Evolutionary conservation across 2,797 vertebrate species (phyloP).

Genomic region (Tokudaia muenninki): DNA sequence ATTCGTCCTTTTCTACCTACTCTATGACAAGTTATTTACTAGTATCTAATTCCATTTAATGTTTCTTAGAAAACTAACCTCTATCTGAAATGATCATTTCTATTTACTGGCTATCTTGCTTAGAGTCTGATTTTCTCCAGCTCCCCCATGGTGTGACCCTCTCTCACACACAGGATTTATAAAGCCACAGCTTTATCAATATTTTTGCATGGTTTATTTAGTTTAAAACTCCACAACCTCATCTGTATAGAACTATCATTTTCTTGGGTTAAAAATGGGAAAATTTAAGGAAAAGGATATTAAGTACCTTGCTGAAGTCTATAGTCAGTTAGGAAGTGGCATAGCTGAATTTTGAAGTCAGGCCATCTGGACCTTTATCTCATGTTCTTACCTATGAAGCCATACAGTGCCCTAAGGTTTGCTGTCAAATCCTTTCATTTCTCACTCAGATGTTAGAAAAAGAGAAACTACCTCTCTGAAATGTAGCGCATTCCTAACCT

Average conservation of each 20-base stretch:
- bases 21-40: background rate
- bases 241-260: constrained; percentile 50
- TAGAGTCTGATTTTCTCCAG: background rate
- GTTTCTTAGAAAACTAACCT: background rate
- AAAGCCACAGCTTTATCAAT: background rate
- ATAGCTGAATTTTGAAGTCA: constrained; percentile 44
- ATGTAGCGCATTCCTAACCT: background rate
- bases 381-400: constrained; percentile 36
- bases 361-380: background rate
- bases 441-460: constrained; percentile 18
- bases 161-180: background rate
- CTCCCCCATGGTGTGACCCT: background rate
- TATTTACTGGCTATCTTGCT: background rate
- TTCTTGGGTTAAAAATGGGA: constrained; percentile 34
- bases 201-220: constrained; percentile 29
- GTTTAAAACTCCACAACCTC: background rate
- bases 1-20: background rate
- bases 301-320: constrained; percentile 46
- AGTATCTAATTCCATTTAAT: background rate
- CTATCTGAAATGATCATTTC: background rate
- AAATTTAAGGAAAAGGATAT: constrained; percentile 27
- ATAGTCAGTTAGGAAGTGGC: constrained; percentile 46
- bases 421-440: background rate
- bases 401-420: constrained; percentile 36
- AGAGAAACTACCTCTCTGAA: constrained; percentile 45